Evolutionary conservation across 1,140 invertebrate species (phyloP), one percentile per base, ranked within the genome.

Genomic region (Zophobas morio): DNA sequence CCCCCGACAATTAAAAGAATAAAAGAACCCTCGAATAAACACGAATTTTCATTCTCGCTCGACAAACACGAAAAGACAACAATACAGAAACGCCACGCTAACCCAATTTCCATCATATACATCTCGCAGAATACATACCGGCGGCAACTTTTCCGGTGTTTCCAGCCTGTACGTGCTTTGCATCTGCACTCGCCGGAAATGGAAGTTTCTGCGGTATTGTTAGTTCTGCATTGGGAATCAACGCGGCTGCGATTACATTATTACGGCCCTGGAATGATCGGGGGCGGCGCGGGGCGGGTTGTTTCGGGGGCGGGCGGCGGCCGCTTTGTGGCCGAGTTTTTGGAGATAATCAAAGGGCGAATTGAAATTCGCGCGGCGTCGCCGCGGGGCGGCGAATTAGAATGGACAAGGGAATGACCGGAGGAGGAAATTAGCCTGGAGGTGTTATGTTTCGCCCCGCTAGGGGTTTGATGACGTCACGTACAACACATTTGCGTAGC

Each of bases 181-280:
- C 49, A 51, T 51, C 49, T 51, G 49, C 49, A 51, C 49, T 4
- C 49, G 2, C 20, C 49, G 49, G 49, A 51, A 51, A 51, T 51
- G 49, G n/a, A 51, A 51, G 6, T 51, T 51, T 51, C 49, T 51
- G 49, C 49, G 49, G 49, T 20, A 51, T 51, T 51, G 49, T 51
- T 51, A 20, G 49, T 51, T 51, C 20, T 51, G 49, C 49, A 51
- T 51, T 51, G 6, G 49, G n/a, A 20, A 51, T 51, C 49, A 51
- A 20, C 2, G 20, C 49, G 49, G 20, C 4, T 46, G 6, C 42
- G 42, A 46, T 46, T 4, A 4, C 3, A 51, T 51, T 51, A 51
- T 20, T 20, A 51, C 49, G 4, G 2, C 20, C 49, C 4, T 20
- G 6, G 49, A 51, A 51, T 6, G 6, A 51, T 51, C 20, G 6